These are phyloP conservation scores for Huso huso DNA, from an alignment of 2,797 vertebrate genomes.

Conservation along the genomic window DNA sequence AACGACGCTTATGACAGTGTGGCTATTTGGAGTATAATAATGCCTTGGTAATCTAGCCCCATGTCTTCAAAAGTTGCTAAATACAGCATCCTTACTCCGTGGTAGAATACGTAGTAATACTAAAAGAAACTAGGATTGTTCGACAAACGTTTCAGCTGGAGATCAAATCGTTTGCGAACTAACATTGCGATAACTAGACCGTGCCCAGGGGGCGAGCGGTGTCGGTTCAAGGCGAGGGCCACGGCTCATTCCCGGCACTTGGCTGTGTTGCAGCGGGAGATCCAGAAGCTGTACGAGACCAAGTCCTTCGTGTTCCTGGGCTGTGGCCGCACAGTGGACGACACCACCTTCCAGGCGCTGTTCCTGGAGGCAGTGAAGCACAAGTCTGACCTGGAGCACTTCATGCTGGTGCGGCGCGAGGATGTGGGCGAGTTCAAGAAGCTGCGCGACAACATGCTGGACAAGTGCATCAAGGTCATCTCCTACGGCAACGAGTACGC, in stretches of 20 bases:
- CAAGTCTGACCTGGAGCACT: conserved; percentile 91
- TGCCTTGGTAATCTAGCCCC: too few species aligned
- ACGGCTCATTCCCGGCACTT: background rate
- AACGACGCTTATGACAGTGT: too few species aligned
- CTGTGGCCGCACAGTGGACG: conserved; percentile 91
- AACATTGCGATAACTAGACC: too few species aligned
- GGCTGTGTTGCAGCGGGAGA: conserved; percentile 67
- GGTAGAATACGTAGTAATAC: too few species aligned
- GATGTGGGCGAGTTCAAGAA: conserved; percentile 92
- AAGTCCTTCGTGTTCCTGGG: conserved; percentile 91
- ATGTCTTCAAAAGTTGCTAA: too few species aligned
- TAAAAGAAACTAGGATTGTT: too few species aligned
- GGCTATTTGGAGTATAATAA: too few species aligned
- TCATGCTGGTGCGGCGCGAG: conserved; percentile 89
- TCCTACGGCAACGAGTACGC: conserved; percentile 84
- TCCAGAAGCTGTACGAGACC: conserved; percentile 93
- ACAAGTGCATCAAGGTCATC: conserved; percentile 95
- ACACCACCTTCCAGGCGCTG: conserved; percentile 92
- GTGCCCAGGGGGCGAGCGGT: background rate
- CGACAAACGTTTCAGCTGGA: too few species aligned
- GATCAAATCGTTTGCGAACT: too few species aligned
- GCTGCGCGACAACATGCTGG: conserved; percentile 91
- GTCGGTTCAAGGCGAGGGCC: background rate
- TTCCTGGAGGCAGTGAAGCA: conserved; percentile 92
- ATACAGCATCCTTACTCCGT: too few species aligned